These are phyloP conservation scores for Limnothrissa miodon DNA, from an alignment of 2,113 vertebrate genomes.

Conservation along the genomic window DNA sequence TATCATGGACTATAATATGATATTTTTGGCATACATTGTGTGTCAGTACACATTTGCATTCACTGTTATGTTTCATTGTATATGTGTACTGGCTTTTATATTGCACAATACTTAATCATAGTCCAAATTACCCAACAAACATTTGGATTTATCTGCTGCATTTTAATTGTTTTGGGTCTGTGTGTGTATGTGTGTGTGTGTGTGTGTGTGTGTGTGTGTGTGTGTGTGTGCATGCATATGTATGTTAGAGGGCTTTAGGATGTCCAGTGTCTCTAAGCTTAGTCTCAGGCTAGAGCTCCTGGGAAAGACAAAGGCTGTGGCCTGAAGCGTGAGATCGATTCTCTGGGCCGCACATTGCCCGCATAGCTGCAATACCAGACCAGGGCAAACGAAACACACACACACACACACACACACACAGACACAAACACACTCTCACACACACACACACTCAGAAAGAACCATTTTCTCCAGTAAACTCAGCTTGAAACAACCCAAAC, in stretches of 20 bases:
- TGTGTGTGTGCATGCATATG: not conserved
- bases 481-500: not conserved
- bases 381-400: constrained; percentile 21
- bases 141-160: not conserved
- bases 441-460: not conserved
- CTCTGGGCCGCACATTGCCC: constrained; percentile 6
- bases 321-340: constrained; percentile 32
- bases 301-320: constrained; percentile 25
- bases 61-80: not conserved
- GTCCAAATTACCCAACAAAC: not conserved
- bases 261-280: not conserved
- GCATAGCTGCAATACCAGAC: constrained; percentile 22
- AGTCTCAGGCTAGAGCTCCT: not conserved
- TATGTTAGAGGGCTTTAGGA: not conserved
- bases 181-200: not conserved
- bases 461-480: not conserved
- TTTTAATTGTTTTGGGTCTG: too few relatives aligned
- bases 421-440: not conserved
- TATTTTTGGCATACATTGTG: not conserved
- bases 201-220: not conserved
- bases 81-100: not conserved
- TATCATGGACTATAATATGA: too few relatives aligned
- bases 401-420: not conserved
- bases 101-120: not conserved
- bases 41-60: too few relatives aligned